Conservation (phyloP, 2,888 invertebrate genomes). For the Pyrochroa serraticornis region DNA sequence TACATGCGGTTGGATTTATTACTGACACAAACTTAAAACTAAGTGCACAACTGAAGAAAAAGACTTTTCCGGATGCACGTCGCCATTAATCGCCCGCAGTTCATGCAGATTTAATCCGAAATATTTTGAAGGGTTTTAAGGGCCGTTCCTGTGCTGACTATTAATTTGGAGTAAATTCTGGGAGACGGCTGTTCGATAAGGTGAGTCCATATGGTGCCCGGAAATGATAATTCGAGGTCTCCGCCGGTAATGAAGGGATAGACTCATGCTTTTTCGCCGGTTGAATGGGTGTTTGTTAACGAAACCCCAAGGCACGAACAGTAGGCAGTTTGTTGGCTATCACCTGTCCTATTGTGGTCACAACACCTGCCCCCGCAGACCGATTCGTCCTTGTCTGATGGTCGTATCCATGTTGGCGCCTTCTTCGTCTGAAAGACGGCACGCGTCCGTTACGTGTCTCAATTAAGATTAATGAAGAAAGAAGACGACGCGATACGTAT, state of each 20-base stretch:
- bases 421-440: conserved; percentile 23
- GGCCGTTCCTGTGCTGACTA: too few relatives aligned
- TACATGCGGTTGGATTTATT: too few relatives aligned
- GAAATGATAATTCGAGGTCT: neutral
- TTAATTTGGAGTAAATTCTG: neutral
- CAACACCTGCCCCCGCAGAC: conserved; percentile 36
- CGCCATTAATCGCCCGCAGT: too few relatives aligned
- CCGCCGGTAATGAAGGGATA: too few relatives aligned
- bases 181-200: conserved; percentile 8
- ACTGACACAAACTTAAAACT: too few relatives aligned
- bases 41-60: too few relatives aligned
- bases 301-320: conserved; percentile 23
- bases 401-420: conserved; percentile 9
- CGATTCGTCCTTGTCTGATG: conserved; percentile 18
- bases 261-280: neutral
- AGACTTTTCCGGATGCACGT: too few relatives aligned
- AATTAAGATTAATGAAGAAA: conserved; percentile 32
- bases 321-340: conserved; percentile 31
- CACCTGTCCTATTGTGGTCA: conserved; percentile 38
- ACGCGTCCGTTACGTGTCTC: conserved; percentile 29
- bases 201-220: conserved; percentile 5
- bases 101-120: too few relatives aligned
- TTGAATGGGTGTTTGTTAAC: conserved; percentile 20
- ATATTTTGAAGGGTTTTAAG: too few relatives aligned
- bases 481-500: conserved; percentile 18